Evolutionary conservation across 2,113 vertebrate species (phyloP), one percentile per base, ranked within the genome.

Genomic region (Eudyptes chrysolophus): DNA sequence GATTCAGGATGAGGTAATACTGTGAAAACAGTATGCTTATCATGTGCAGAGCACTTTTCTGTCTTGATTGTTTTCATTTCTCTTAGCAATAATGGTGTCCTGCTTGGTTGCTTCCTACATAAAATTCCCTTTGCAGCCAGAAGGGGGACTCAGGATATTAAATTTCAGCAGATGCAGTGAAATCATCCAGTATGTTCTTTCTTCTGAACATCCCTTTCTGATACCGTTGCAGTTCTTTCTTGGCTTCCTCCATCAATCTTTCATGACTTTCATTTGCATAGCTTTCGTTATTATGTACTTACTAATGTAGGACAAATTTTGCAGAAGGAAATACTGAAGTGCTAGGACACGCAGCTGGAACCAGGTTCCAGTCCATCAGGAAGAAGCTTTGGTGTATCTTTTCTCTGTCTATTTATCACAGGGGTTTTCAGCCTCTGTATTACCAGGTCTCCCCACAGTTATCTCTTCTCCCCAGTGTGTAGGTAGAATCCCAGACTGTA

Each of bases 71-170:
- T 69, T 77, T 82, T 57, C 8, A 83, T 82, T 95, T 96, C 32
- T 57, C 51, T 60, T 38, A 85, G 52, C 24, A 60, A 15, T 83
- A 46, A 95, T 93, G 86, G 76, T 96, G 89, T 85, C 80, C 6
- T 11, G 29, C 16, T 58, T 81, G 69, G 34, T 83, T 76, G 24
- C 69, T 94, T 90, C 65, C 71, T 71, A 34, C n/a, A 2, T 1
- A 71, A 74, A 95, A 89, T 96, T 89, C 92, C n/a, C 57, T 92
- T 92, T 88, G 36, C 66, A 87, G 49, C 97, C 97, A 97, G 96
- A 92, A 97, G 97, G 92, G 93, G 97, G 96, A 97, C 95, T 96
- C 87, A 92, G 80, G 88, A 96, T 97, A 94, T 92, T 87, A 94
- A 92, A 97, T 92, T 94, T 94, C 90, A 82, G 19, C 58, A 55